phyloP scores from a whole-genome alignment of 2,797 vertebrate species.

The Centropyge bicolor region DNA sequence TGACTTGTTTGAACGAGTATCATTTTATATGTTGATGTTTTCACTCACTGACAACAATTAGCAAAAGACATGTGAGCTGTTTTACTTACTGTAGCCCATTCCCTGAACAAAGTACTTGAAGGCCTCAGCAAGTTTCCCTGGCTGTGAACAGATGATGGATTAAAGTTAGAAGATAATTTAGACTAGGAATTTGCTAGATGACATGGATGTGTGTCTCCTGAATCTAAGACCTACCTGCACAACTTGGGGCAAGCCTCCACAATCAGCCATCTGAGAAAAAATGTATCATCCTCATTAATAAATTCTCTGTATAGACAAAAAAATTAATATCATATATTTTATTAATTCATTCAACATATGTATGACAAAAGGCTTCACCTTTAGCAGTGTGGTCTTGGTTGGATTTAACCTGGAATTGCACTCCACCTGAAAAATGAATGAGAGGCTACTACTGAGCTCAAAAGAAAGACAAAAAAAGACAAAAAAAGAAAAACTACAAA shows the following conservation, averaged over 20 bases:
- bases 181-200: not conserved
- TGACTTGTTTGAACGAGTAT: conserved; percentile 2
- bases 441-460: not conserved
- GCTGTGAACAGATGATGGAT: conserved; percentile 73
- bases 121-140: conserved; percentile 88
- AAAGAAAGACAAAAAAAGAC: not conserved
- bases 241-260: conserved; percentile 96
- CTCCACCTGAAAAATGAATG: conserved; percentile 89
- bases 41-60: conserved; percentile 1
- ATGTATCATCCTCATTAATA: conserved; percentile 4
- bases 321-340: not conserved
- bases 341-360: not conserved
- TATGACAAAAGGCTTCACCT: conserved; percentile 81
- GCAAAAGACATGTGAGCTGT: not conserved
- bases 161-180: conserved; percentile 4
- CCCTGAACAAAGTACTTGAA: conserved; percentile 91
- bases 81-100: conserved; percentile 90
- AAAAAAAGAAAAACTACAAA: not conserved
- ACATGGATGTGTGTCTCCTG: not conserved
- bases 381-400: conserved; percentile 94
- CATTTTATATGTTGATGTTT: conserved; percentile 15
- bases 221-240: conserved; percentile 89
- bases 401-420: conserved; percentile 98
- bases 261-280: conserved; percentile 93
- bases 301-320: not conserved